A percentile compares a stretch with the other conserved stretches of the same genome.
Evolutionary conservation across 2,113 vertebrate species (phyloP).

Genomic region (Geococcyx californianus): DNA sequence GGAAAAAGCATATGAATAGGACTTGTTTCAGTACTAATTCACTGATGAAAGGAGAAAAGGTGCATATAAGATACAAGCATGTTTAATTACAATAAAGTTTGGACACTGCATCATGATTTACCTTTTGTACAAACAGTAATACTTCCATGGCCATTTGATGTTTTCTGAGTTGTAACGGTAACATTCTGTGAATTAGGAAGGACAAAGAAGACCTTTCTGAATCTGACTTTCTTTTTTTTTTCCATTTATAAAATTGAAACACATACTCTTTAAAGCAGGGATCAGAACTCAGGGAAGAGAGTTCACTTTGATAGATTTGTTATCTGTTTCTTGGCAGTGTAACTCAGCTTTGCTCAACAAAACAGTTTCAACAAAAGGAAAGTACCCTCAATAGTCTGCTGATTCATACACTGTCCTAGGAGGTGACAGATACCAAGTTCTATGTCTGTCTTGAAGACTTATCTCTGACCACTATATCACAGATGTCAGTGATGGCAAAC

Average conservation of each 20-base stretch:
- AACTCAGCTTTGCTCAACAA: not conserved
- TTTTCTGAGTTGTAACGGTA: not conserved
- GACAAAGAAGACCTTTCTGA: not conserved
- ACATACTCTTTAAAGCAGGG: not conserved
- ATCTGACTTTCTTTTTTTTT: not conserved
- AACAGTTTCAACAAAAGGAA: not conserved
- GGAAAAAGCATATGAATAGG: not conserved
- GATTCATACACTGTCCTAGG: not conserved
- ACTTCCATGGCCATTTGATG: not conserved
- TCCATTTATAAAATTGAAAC: not conserved
- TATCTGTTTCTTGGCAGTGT: not conserved
- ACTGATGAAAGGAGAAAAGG: not conserved
- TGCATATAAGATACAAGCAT: not conserved
- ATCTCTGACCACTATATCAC: not conserved
- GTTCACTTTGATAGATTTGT: not conserved
- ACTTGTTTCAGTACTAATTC: not conserved
- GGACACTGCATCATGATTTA: not conserved
- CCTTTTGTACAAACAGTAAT: no score
- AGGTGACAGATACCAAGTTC: not conserved
- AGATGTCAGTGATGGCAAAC: fast-evolving
- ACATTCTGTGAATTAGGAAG: not conserved
- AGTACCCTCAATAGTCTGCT: not conserved
- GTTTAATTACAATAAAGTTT: not conserved
- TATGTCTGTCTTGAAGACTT: not conserved
- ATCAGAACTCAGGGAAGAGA: not conserved